Base-by-base conservation (phyloP, 1,140 invertebrate species). In the Papilio glaucus region DNA sequence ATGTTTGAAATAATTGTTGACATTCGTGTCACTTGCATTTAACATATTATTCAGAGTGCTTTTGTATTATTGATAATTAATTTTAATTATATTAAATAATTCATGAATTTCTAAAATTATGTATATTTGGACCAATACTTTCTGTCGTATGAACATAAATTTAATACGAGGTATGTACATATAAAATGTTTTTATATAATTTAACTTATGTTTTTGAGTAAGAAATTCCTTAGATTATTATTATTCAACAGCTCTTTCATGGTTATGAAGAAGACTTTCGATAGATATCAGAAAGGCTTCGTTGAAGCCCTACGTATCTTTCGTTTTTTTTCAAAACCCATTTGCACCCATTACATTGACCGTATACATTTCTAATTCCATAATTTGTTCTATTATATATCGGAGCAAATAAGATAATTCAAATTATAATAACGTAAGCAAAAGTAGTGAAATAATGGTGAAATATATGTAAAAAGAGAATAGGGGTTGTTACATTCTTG, bases 1-100 rank as follows among this genome's bases (percentile, higher is more conserved):
- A 69, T 33, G 67, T 45, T 69, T 53, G 7, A 33, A 33, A 45
- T 33, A 33, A 15, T 33, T 49, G 49, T 57, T 57, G 24, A 57
- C 49, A 24, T 5, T 18, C 18, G 18, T 21, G 49, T 57, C 49
- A 57, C 4, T 15, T 49, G 13, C 12, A 45, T 45, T 45, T 57
- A 26, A 26, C 2, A 57, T 57, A 21, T 21, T 49, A 10, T 38
- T 37, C 18, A 1, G 15, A 15, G 62, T 39, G 62, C 21, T 65
- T 10, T 57, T 49, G 4, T 13, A 10, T 24, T 9, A 15, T 1
- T 57, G 10, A 26, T 12, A 26, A 53, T 53, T 53, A 53, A 53
- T 53, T 12, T 21, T 0, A 53, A 53, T 21, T 33, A 12, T 24
- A 26, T 57, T 24, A 9, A 12, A 13, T 57, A 9, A 7, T 49